Evolutionary conservation across 2,888 invertebrate genomes (phyloP), one percentile per base, ranked within the genome.

Genomic region (Lepidonotus clava): DNA sequence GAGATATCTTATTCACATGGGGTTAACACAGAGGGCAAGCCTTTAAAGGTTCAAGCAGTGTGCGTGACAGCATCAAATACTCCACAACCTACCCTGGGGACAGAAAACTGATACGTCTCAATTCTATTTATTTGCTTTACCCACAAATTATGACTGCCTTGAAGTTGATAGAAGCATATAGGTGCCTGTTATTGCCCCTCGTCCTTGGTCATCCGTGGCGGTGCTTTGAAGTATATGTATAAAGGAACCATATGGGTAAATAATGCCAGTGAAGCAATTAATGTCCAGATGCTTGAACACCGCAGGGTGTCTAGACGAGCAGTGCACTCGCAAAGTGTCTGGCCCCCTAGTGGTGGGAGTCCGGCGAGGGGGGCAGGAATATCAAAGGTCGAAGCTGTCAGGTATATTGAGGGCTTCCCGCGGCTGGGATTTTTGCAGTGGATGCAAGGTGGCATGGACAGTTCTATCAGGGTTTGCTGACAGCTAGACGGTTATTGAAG

Each of bases 211-310:
- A 24, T 24, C 61, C n/a, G 61, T 61, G 61, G 11, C n/a, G 61
- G 46, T 18, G 8, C 61, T 61, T 61, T 61, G 61, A 61, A 32
- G 28, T 32, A 61, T 28, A 32, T 28, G 61, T 11, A 61, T 61
- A 61, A 61, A 61, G 61, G 61, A 61, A 61, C 61, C 61, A 61
- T 61, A 61, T 61, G 61, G 61, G 61, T 61, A 61, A 61, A 61
- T 61, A 61, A 61, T 61, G 61, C 61, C 61, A 61, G 61, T 61
- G 28, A 61, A 61, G 61, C 61, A 61, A 61, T 61, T 61, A 61
- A 61, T 61, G 61, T 28, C 61, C 61, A 61, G 61, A 61, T 61
- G 61, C 61, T 61, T 61, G 61, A 61, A 61, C 61, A 61, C 61
- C 61, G n/a, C 61, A 61, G 61, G 61, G 61, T 28, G 61, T 61